Base-by-base conservation (phyloP, 2,797 vertebrate species). In the Merluccius polli region DNA sequence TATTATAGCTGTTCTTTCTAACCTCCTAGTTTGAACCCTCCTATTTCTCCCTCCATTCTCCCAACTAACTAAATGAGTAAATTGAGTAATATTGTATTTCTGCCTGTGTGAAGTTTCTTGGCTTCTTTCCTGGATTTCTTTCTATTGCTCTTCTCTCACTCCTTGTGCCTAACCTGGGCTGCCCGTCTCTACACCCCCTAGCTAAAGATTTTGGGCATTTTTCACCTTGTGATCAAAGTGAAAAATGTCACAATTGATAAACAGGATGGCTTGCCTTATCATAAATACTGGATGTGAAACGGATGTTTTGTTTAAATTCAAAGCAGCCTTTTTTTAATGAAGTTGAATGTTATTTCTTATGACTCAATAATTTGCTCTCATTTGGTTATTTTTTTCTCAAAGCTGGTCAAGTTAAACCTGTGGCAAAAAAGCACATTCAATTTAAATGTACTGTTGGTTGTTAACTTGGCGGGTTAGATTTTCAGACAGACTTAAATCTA, bases 1-100 rank as follows among this genome's bases (percentile, higher is more conserved):
- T 97, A 96, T 97, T 94, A 96, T 96, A 98, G 97, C 93, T 95
- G 95, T 95, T 96, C 93, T 97, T 95, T 97, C 95, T 98, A 98
- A 98, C 97, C 95, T 89, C 87, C 93, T 95, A 96, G 95, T 96
- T 91, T 95, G 93, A 95, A 93, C 93, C 95, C 89, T 92, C 93
- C 88, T 93, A 90, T 93, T 89, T 93, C 89, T 90, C 91, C 86
- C 88, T 91, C 91, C 86, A 87, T 92, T 89, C 93, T 93, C 93
- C 94, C 93, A 94, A 98, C 97, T 99, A 99, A 99, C 96, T 94
- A 87, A 93, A 95, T 90, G 94, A 92, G 92, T 94, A 95, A 94
- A 93, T 92, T 93, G 13, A 32, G 13, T 32, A 69, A 30, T 32
- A 1, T 16, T 69, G 67, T 32, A 85, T 93, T 85, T 86, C 94